phyloP scores from a whole-genome alignment of 2,797 vertebrate species.

The Enteromius afrohamiltoni region DNA sequence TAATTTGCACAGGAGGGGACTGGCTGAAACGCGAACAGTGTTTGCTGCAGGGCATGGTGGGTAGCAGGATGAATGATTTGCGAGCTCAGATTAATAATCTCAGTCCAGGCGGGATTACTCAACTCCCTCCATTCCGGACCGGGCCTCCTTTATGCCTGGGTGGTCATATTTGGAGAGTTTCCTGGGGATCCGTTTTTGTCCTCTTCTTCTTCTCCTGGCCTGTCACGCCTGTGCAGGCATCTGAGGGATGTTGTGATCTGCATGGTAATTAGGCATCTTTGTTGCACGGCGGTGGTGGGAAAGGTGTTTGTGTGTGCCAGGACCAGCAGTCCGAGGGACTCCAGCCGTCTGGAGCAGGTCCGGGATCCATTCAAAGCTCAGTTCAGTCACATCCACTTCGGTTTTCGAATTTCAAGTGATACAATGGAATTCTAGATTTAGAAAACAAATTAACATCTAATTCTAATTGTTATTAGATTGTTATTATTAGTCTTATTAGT shows the following conservation, averaged over 20 bases:
- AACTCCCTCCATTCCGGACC: constrained; percentile 59
- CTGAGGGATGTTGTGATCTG: constrained; percentile 84
- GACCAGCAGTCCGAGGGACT: constrained; percentile 32
- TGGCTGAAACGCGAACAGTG: constrained; percentile 28
- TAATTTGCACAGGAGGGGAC: constrained; percentile 42
- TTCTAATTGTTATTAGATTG: too few species aligned
- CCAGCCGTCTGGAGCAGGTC: constrained; percentile 29
- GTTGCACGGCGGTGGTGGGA: constrained; percentile 71
- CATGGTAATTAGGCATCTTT: constrained; percentile 87
- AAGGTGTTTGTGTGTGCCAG: constrained; percentile 41
- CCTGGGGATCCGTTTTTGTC: constrained; percentile 59
- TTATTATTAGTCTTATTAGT: too few species aligned
- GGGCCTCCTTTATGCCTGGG: constrained; percentile 76
- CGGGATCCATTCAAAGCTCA: not conserved
- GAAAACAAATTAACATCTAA: not conserved
- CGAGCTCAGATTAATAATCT: constrained; percentile 56
- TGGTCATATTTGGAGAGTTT: constrained; percentile 84
- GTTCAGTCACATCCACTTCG: not conserved
- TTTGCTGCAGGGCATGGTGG: not conserved
- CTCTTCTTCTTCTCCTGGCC: constrained; percentile 62
- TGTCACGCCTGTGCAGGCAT: constrained; percentile 84
- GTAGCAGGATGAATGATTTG: constrained; percentile 50
- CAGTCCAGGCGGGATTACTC: constrained; percentile 55
- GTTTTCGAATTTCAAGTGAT: not conserved
- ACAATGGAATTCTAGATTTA: not conserved